Evolutionary conservation across 2,113 vertebrate genomes (phyloP).

Genomic region (Heterotilapia buettikoferi): DNA sequence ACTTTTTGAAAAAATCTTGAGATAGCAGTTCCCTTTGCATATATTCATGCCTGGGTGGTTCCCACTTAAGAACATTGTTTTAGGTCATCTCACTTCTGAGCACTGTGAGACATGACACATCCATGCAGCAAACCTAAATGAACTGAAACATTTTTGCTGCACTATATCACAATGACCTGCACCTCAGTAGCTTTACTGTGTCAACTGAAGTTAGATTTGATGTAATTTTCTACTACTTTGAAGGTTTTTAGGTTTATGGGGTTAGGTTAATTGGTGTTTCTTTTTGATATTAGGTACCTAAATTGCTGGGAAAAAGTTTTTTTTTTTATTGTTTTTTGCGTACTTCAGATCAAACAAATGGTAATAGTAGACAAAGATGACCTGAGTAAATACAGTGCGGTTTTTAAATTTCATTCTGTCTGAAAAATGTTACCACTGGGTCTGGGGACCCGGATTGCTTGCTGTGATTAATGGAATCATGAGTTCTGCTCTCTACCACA

Average conservation of each 20-base stretch:
- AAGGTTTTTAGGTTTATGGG: background rate
- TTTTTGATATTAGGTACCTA: background rate
- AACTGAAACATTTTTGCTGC: background rate
- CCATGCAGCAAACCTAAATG: background rate
- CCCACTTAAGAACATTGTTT: background rate
- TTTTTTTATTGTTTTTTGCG: background rate
- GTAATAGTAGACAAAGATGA: background rate
- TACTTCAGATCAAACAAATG: background rate
- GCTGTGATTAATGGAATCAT: background rate
- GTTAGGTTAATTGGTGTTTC: background rate
- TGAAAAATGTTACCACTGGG: background rate
- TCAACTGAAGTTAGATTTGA: background rate
- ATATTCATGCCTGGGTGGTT: background rate
- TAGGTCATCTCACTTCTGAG: background rate
- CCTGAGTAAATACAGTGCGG: background rate
- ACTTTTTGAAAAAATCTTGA: background rate
- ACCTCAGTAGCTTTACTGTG: background rate
- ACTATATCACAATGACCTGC: background rate
- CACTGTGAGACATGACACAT: background rate
- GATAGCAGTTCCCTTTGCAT: background rate
- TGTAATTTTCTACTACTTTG: background rate
- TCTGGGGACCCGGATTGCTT: background rate
- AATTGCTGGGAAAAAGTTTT: background rate
- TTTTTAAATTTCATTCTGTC: background rate
- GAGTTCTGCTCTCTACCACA: background rate